These are phyloP conservation scores for Halcyon senegalensis DNA, from an alignment of 2,113 vertebrate genomes.

Conservation along the genomic window DNA sequence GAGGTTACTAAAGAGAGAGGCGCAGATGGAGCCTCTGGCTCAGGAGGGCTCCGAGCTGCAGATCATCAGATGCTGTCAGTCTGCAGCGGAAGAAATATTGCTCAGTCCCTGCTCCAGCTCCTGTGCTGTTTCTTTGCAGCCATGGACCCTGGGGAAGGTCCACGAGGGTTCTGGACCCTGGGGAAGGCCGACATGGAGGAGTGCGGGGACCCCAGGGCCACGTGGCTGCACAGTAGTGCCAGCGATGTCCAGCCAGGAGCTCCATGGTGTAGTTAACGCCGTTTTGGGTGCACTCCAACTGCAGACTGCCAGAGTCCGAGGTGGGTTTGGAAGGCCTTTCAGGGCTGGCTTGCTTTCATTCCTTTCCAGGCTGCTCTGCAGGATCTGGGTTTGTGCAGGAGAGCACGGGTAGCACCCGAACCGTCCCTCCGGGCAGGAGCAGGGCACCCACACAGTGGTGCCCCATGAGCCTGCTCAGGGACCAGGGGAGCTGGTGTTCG, in stretches of 20 bases:
- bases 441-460: background rate
- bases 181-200: background rate
- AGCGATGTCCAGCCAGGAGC: background rate
- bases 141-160: background rate
- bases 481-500: background rate
- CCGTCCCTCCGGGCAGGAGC: background rate
- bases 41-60: background rate
- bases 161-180: no score
- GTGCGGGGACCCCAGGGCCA: no score
- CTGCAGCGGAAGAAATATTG: background rate
- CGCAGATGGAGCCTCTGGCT: background rate
- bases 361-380: background rate
- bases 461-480: no score
- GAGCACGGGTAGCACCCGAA: rapidly evolving
- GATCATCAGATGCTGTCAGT: background rate
- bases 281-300: rapidly evolving
- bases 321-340: background rate
- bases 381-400: background rate
- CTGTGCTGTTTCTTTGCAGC: background rate
- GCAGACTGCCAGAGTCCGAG: rapidly evolving
- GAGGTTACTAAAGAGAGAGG: background rate
- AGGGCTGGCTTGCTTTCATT: background rate
- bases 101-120: background rate
- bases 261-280: no score
- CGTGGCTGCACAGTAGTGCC: no score